Conservation (phyloP, 2,797 vertebrate genomes). For the Cossypha niveicapilla region DNA sequence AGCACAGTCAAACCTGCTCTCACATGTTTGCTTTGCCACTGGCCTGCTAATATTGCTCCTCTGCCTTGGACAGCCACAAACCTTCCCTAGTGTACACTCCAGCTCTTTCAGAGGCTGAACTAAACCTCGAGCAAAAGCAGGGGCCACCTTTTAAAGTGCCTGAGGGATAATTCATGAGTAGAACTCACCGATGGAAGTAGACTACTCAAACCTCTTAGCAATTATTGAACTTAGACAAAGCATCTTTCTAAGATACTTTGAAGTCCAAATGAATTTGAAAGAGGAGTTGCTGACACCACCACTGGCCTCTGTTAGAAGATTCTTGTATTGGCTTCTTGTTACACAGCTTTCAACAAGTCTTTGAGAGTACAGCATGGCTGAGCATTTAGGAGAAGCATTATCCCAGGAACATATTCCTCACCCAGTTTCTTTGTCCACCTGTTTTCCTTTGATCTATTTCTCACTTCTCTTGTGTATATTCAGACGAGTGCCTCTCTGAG, state of each 20-base stretch:
- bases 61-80: fast-evolving
- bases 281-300: fast-evolving
- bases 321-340: not conserved
- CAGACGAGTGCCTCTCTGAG: not conserved
- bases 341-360: not conserved
- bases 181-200: not conserved
- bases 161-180: not conserved
- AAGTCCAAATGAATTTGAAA: not conserved
- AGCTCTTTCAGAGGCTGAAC: not conserved
- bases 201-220: fast-evolving
- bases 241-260: not conserved
- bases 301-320: not conserved
- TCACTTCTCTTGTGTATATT: not conserved
- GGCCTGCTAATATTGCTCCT: not conserved
- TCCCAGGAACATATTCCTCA: not conserved
- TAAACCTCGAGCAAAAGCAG: not conserved
- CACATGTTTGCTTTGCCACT: not conserved
- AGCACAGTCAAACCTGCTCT: not conserved
- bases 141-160: not conserved
- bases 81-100: not conserved
- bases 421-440: not conserved
- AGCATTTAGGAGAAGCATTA: not conserved
- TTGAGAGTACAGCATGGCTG: not conserved
- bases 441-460: not conserved
- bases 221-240: not conserved